Conservation (phyloP, 1,140 invertebrate genomes). For the Heliconius eleuchia region DNA sequence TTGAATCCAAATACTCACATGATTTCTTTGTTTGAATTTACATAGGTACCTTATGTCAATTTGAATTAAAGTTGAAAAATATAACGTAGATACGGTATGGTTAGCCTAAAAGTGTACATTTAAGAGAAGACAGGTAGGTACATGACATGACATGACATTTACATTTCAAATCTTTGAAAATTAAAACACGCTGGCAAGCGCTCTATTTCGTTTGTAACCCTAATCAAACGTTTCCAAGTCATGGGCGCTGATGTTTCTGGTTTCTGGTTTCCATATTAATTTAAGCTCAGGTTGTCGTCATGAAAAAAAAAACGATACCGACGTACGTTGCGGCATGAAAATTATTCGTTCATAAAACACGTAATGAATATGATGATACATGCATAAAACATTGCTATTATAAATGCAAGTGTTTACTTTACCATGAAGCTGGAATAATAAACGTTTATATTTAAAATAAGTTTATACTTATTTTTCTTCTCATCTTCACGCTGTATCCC, state of each 20-base stretch:
- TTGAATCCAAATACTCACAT: no score
- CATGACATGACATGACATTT: background rate
- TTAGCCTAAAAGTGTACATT: background rate
- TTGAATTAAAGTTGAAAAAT: background rate
- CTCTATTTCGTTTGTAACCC: background rate
- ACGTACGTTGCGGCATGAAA: background rate
- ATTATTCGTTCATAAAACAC: constrained; percentile 2
- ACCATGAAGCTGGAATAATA: background rate
- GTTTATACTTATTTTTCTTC: background rate
- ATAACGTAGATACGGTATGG: background rate
- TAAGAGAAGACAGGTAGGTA: background rate
- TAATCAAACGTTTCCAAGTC: background rate
- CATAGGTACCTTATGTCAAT: no score
- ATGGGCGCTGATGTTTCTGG: background rate
- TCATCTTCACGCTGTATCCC: no score
- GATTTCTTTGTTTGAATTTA: no score
- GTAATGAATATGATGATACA: background rate
- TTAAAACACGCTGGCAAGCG: background rate
- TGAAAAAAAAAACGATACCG: background rate
- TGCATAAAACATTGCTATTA: constrained; percentile 1
- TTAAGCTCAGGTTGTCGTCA: background rate
- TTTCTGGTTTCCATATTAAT: constrained; percentile 2
- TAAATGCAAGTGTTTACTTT: background rate
- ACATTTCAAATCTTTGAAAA: constrained; percentile 3
- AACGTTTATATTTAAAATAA: background rate